Percentiles rank a stretch among this genome's conserved stretches.
These are phyloP conservation scores for Symphodus melops DNA, from an alignment of 2,113 vertebrate genomes.

Conservation along the genomic window DNA sequence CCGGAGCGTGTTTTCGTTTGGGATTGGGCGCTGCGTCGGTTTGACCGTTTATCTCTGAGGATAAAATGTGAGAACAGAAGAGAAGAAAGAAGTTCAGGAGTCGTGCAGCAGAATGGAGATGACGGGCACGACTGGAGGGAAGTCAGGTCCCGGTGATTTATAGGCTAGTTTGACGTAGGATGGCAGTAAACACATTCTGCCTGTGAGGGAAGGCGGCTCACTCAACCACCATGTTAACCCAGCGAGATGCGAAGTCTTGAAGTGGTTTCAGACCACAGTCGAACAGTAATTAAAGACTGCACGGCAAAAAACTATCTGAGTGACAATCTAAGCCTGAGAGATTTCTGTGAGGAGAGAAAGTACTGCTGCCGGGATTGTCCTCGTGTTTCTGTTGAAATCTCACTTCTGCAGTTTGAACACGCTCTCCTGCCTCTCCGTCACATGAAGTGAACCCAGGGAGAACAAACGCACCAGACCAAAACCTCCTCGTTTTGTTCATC, in stretches of 20 bases:
- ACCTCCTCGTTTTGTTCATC: conserved; percentile 23
- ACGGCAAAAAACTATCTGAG: not conserved
- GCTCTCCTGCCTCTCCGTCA: not conserved
- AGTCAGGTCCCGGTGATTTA: conserved; percentile 18
- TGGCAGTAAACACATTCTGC: conserved; percentile 25
- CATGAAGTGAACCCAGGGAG: not conserved
- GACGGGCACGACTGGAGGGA: not conserved
- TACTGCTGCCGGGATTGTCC: not conserved
- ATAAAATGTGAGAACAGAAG: not conserved
- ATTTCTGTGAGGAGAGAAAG: not conserved
- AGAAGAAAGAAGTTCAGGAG: not conserved
- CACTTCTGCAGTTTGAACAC: conserved; percentile 17
- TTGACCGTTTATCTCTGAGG: conserved; percentile 13
- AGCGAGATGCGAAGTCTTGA: conserved; percentile 6
- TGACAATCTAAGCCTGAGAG: conserved; percentile 14
- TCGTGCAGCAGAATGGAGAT: not conserved
- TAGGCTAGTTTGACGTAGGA: conserved; percentile 10
- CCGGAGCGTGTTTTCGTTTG: conserved; percentile 60
- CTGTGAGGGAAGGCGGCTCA: not conserved
- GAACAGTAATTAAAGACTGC: conserved; percentile 31
- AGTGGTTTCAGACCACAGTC: conserved; percentile 36
- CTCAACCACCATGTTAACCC: conserved; percentile 17
- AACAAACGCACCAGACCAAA: not conserved
- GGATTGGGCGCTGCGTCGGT: conserved; percentile 20
- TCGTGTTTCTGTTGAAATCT: not conserved